phyloP scores from a whole-genome alignment of 64 coral and sea anemone genomes.

The Stichodactyla helianthus region DNA sequence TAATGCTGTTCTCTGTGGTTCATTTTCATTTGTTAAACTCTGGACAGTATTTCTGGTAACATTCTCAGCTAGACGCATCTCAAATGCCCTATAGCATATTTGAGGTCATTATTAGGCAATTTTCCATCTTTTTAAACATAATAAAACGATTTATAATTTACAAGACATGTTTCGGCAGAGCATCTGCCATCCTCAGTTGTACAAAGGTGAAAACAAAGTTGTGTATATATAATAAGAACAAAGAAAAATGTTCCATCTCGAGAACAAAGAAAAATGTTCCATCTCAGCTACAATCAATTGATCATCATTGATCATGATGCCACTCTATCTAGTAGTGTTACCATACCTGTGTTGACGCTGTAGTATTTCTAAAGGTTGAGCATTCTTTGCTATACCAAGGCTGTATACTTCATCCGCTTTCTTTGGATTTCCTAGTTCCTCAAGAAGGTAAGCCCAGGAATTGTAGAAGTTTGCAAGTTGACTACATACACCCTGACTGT shows the following conservation, averaged over 20 bases:
- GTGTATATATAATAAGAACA: no score
- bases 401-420: constrained; percentile 86
- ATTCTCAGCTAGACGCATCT: constrained; percentile 62
- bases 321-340: neutral
- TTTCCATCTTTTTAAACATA: no score
- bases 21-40: constrained; percentile 11
- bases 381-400: constrained; percentile 70
- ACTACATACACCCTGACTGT: constrained; percentile 70
- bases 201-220: no score
- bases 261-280: no score
- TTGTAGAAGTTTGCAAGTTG: constrained; percentile 69
- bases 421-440: constrained; percentile 58
- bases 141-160: no score
- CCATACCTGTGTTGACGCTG: constrained; percentile 70
- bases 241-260: no score
- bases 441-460: constrained; percentile 71
- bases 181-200: no score
- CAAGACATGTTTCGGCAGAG: no score
- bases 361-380: constrained; percentile 70
- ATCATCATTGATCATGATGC: no score
- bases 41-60: constrained; percentile 27
- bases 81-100: constrained; percentile 57
- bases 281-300: no score
- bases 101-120: neutral
- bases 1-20: constrained; percentile 55